Evolutionary conservation across 2,797 vertebrate species (phyloP), one percentile per base, ranked within the genome.

Genomic region (Coccyzus lansbergi): DNA sequence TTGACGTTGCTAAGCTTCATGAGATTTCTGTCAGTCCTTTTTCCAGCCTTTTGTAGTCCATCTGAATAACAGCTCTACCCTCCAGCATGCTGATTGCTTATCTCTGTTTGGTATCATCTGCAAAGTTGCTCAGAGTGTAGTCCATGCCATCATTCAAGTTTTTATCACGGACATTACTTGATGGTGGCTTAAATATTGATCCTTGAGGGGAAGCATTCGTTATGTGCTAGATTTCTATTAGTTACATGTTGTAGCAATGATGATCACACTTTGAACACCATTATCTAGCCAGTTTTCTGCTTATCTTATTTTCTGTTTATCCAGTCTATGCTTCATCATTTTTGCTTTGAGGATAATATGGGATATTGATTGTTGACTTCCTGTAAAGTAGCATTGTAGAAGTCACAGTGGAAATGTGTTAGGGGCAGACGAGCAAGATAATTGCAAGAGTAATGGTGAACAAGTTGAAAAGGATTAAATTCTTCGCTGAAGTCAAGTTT

Each of bases 21-120:
- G 25, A 40, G 5, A 58, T 60, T 79, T 59, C 48, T 29, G 7
- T 25, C 29, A 67, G 24, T 53, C 11, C 4, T 52, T 91, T 69
- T 60, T 44, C 20, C 24, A 81, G 29, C 10, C 16, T 34, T 1
- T 5, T 71, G 8, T 3, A 34, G 15, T 49, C 12, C 1, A 1
- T 29, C n/a, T 38, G 29, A 89, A 38, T 2, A 40, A 8, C 29
- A 79, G 20, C 12, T 38, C 5, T 31, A 21, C 3, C 11, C 9
- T 71, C 15, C 28, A 48, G 17, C 9, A 9, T 15, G 7, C 8
- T 68, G 19, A 52, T 46, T 33, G 7, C 6, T 42, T 7, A 12
- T 15, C 16, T 4, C 0, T 14, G 12, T 49, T 44, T 33, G 9
- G 1, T 19, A 22, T 14, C 21, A 10, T 40, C 31, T 62, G 9